Conservation (phyloP, 1,140 invertebrate genomes). For the Drosophila lowei region DNA sequence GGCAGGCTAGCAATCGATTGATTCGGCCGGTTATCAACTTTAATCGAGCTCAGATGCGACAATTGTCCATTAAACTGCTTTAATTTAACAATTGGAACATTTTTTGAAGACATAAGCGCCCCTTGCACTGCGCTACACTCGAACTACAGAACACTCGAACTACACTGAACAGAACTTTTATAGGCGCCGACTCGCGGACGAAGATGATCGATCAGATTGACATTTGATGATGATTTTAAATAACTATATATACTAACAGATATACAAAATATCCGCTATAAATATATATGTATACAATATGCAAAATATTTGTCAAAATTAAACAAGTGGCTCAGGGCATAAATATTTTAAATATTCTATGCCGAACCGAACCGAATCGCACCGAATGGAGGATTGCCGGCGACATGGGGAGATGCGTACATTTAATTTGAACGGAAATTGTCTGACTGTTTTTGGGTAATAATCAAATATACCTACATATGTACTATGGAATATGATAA, state of each 20-base stretch:
- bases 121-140: slow-evolving; percentile 22
- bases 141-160: slow-evolving; percentile 16
- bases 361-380: slow-evolving; percentile 19
- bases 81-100: slow-evolving; percentile 34
- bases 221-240: slow-evolving; percentile 49
- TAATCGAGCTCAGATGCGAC: slow-evolving; percentile 56
- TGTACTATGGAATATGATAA: slow-evolving; percentile 49
- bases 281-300: slow-evolving; percentile 53
- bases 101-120: slow-evolving; percentile 43
- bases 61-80: slow-evolving; percentile 57
- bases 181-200: slow-evolving; percentile 52
- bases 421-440: slow-evolving; percentile 69
- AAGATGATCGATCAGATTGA: slow-evolving; percentile 35
- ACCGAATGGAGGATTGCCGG: slow-evolving; percentile 14
- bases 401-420: slow-evolving; percentile 20
- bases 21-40: no score
- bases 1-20: slow-evolving; percentile 37
- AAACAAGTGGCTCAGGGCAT: slow-evolving; percentile 72
- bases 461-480: slow-evolving; percentile 61
- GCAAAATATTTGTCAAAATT: slow-evolving; percentile 58
- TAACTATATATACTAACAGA: slow-evolving; percentile 23
- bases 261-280: slow-evolving; percentile 38
- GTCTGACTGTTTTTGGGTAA: slow-evolving; percentile 72
- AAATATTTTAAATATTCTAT: slow-evolving; percentile 77
- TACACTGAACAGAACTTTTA: slow-evolving; percentile 60